Evolutionary conservation across 2,888 invertebrate genomes (phyloP), one percentile per base, ranked within the genome.

Genomic region (Chesias legatella): DNA sequence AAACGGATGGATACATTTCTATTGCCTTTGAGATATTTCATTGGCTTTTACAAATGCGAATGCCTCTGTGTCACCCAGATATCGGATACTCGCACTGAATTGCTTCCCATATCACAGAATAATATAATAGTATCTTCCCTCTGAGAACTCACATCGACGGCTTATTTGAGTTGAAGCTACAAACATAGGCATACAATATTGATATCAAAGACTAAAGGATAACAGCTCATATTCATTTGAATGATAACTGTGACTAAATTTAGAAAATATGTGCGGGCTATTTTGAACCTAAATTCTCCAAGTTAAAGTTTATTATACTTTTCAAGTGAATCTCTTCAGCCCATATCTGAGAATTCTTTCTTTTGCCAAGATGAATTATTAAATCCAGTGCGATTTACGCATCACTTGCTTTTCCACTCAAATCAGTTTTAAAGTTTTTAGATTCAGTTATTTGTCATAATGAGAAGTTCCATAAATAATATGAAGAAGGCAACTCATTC

Each of bases 11-110:
- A 61, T 68, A 66, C 63, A 55, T 67, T 73, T 67, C 63, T 69
- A 72, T 70, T 67, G 69, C 67, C 62, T 66, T 65, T 63, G 62
- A 70, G 63, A 70, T 69, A 73, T 73, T 69, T 69, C 72, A 70
- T 72, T 70, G 72, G 67, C 69, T 69, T 67, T 69, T 62, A 70
- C 63, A 67, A 67, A 73, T 71, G 61, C 60, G 66, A 60, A 67
- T 61, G 61, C 59, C 58, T 63, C 58, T 58, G 58, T 61, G 57
- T 60, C 63, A 64, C 58, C 43, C 43, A 36, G 10, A 47, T n/a
- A n/a, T 51, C 52, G 43, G 42, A 47, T 48, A 50, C 46, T 47
- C 44, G 39, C 38, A 48, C 51, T 50, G 41, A 51, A 52, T 51
- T 42, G 51, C 45, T 41, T 46, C 55, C 48, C 48, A 53, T 47